phyloP scores from a whole-genome alignment of 2,888 invertebrate species.

The Gastracanthus pulcherrimus region DNA sequence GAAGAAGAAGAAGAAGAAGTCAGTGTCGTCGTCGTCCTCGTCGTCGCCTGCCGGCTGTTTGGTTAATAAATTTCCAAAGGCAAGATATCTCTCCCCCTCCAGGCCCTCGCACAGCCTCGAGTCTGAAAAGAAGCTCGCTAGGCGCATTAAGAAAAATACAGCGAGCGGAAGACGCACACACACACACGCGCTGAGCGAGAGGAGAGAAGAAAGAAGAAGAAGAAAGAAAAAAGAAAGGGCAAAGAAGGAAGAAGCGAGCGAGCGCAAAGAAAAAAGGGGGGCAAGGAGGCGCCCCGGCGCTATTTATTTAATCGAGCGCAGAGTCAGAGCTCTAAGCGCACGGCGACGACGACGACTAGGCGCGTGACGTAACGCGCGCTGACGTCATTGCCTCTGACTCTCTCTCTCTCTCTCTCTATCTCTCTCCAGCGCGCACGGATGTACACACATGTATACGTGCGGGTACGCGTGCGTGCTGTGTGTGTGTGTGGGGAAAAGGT shows the following conservation, averaged over 20 bases:
- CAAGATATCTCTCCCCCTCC: not conserved
- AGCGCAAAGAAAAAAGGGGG: not conserved
- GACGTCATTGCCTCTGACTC: constrained; percentile 53
- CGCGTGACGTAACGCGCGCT: constrained; percentile 47
- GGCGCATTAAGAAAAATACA: constrained; percentile 1
- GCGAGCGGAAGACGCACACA: not conserved
- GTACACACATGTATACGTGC: not conserved
- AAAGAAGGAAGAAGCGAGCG: not conserved
- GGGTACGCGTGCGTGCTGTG: not conserved
- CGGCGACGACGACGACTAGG: not conserved
- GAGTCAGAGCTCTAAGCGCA: too few relatives aligned
- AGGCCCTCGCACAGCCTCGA: not conserved
- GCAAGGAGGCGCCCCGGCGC: constrained; percentile 32
- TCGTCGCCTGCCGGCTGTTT: constrained; percentile 23
- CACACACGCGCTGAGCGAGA: not conserved
- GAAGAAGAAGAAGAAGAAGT: not conserved
- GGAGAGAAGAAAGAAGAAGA: not conserved
- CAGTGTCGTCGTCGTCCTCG: too few relatives aligned
- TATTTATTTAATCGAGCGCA: constrained; percentile 52
- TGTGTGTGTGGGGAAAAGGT: not conserved
- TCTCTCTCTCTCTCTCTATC: too few relatives aligned
- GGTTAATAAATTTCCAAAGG: constrained; percentile 48
- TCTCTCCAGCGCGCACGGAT: not conserved
- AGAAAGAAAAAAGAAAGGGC: not conserved
- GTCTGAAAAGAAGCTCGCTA: not conserved